A percentile compares a stretch with the other conserved stretches of the same genome.
These are phyloP conservation scores for Ictalurus furcatus DNA, from an alignment of 2,113 vertebrate genomes.

Conservation along the genomic window DNA sequence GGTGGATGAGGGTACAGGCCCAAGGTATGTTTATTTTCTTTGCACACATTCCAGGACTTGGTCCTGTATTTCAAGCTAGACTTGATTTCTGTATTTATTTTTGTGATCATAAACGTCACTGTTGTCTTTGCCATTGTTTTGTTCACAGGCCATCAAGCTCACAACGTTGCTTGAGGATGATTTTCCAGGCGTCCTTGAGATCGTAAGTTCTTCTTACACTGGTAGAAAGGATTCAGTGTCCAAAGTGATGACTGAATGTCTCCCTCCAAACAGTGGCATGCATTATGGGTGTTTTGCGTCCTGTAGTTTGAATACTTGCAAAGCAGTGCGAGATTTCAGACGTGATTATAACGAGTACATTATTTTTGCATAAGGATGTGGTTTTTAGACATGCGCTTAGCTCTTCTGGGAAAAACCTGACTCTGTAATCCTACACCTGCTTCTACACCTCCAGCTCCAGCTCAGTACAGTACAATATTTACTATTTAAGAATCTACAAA, in stretches of 20 bases:
- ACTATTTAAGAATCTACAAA: background rate
- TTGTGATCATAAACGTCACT: background rate
- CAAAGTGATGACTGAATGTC: background rate
- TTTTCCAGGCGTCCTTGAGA: constrained; percentile 60
- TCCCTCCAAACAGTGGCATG: background rate
- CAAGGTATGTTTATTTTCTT: constrained; percentile 48
- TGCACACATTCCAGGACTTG: background rate
- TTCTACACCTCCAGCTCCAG: background rate
- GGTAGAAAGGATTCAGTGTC: background rate
- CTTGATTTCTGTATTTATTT: background rate
- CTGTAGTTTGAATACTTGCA: background rate
- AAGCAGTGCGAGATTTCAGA: background rate
- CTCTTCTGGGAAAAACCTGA: background rate
- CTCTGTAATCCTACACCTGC: background rate
- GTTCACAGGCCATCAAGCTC: constrained; percentile 55
- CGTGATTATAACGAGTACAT: background rate
- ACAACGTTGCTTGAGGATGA: constrained; percentile 58
- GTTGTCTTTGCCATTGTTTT: background rate
- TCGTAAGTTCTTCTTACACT: constrained; percentile 48
- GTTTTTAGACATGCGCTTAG: background rate
- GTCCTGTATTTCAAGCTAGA: background rate
- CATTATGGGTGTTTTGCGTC: background rate
- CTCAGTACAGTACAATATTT: background rate
- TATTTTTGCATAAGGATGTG: background rate
- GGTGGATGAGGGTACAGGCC: constrained; percentile 63